Conservation (phyloP, 2,113 vertebrate genomes). For the Ophthalmolycus amberensis region DNA sequence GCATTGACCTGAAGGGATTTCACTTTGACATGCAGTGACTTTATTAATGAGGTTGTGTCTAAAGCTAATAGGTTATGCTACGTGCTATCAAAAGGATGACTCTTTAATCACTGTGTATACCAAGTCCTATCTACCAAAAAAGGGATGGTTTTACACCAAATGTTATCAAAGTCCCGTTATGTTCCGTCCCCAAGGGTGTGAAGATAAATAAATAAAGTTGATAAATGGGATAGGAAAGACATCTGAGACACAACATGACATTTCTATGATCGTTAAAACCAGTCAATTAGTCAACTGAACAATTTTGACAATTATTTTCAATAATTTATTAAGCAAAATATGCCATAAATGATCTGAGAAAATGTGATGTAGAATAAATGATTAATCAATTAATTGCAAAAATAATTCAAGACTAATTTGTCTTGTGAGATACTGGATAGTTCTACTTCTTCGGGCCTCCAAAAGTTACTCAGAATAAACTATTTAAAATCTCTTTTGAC, state of each 20-base stretch:
- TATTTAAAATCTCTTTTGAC: neutral
- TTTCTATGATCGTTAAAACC: neutral
- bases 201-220: neutral
- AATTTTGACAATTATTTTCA: neutral
- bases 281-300: neutral
- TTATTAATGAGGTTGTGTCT: neutral
- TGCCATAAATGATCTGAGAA: neutral
- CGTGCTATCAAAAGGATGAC: neutral
- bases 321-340: neutral
- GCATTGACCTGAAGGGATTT: slow-evolving; percentile 7
- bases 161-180: neutral
- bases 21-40: neutral
- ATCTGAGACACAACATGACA: neutral
- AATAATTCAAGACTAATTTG: neutral
- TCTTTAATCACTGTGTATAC: neutral
- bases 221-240: neutral
- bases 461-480: neutral
- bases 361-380: neutral
- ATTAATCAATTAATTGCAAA: neutral
- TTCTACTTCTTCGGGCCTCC: neutral
- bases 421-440: neutral
- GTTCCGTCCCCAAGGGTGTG: neutral
- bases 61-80: neutral
- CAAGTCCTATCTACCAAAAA: neutral
- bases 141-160: neutral